Base-by-base conservation (phyloP, 1,140 invertebrate genomes). In the Aphelenchoides avenae region DNA sequence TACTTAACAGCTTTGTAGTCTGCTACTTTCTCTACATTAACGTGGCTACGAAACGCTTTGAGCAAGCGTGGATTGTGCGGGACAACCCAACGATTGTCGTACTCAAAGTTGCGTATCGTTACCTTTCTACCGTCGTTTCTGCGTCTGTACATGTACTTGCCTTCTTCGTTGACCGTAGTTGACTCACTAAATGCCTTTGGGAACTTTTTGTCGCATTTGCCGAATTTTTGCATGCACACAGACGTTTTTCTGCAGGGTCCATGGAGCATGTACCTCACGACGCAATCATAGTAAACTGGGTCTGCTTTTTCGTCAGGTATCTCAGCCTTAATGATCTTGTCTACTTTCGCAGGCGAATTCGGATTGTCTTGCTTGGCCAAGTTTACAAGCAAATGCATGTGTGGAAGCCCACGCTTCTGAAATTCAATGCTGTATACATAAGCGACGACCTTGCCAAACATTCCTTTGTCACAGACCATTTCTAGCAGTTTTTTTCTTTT, bases 1-100 rank as follows among this genome's bases (percentile, higher is more conserved):
- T 55, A 55, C 37, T 55, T 55, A 0, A 55, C 51, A 5, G 52
- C 51, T 57, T 55, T 27, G 7, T 34, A 33, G 3, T 55, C 52
- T 0, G 52, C 15, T 7, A 55, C 52, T 36, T 55, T 55, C 37
- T 55, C 52, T 55, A 55, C 20, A 22, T 55, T 55, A 33, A 58
- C 37, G 15, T 55, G 52, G 9, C 48, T 55, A 13, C 36, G 4
- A 18, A 53, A 53, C 15, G 15, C 24, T 54, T 56, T 53, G 20
- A 54, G 26, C 5, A 53, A n/a, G 30, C 57, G 57, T 18, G 51
- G 0, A 55, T 55, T 13, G 57, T 53, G 9, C 13, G 46, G 46
- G 26, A 55, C 53, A 24, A 1, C 47, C 49, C 11, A 13, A 39
- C 7, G n/a, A 40, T 11, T 48, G 46, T 34, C 7, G n/a, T 48